Evolutionary conservation across 2,888 invertebrate genomes (phyloP), one percentile per base, ranked within the genome.

Genomic region (Ctena decussata): DNA sequence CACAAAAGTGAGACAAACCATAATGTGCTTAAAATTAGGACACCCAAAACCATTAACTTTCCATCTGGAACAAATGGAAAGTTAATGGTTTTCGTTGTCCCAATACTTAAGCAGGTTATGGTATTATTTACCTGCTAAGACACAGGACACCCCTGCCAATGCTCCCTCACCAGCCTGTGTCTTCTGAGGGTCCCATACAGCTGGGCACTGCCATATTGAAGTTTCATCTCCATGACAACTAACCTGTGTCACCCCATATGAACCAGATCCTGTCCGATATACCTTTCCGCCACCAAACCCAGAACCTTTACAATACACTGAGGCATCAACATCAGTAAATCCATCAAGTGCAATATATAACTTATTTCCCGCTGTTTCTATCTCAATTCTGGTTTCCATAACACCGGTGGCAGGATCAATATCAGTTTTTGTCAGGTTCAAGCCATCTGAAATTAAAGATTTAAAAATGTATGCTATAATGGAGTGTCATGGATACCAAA

Each of bases 141-240:
- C 89, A 77, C 93, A 93, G 0, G 74, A 85, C 8, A 90, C 91
- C 11, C 84, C 83, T 30, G 85, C 88, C 37, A 87, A 75, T 21
- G 80, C 75, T 0, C 80, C 73, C 0, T 71, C 49, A n/a, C 77
- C 79, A 24, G 77, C 75, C 37, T 74, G 75, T 27, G 80, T 84
- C 32, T 79, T 79, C 11, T 79, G 72, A 1, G 89, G 86, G 71
- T 91, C 84, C 92, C 90, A 93, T 11, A 77, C 69, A 2, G 89
- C 93, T 0, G 80, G 85, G 91, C 98, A 98, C 82, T 97, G 97
- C 76, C 97, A 96, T 0, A 98, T 92, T 0, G 97, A 96, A 0
- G 96, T 96, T 94, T 98, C 98, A 87, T 97, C 97, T 24, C 98
- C 98, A 0, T 95, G 92, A 92, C 98, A 98, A 37, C 96, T 96